These are phyloP conservation scores for Pipa parva DNA, from an alignment of 2,113 vertebrate genomes.

Conservation along the genomic window DNA sequence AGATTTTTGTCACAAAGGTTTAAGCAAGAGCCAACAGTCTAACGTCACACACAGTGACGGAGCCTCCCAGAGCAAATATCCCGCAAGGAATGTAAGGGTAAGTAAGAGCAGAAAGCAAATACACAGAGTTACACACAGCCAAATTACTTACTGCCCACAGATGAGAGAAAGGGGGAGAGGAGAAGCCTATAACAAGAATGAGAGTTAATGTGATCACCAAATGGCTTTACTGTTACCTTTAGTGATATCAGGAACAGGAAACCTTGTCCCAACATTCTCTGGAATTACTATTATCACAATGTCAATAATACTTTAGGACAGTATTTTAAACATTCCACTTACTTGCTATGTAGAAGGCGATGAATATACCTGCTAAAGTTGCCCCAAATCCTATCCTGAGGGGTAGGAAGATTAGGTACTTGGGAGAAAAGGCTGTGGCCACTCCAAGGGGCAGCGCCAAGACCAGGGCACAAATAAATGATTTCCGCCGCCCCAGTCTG, in stretches of 20 bases:
- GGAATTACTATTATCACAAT: too few relatives aligned
- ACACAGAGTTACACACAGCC: background rate
- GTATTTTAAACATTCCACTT: conserved; percentile 25
- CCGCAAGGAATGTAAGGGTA: background rate
- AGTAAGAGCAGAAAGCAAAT: background rate
- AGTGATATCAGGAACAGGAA: too few relatives aligned
- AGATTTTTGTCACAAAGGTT: conserved; percentile 11
- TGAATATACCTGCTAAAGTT: conserved; percentile 68
- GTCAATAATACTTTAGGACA: background rate
- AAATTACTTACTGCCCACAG: background rate
- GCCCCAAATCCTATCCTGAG: conserved; percentile 66
- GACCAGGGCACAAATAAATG: conserved; percentile 64
- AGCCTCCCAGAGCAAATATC: conserved; percentile 27
- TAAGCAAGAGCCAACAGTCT: background rate
- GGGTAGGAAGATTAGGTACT: conserved; percentile 59
- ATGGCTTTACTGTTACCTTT: too few relatives aligned
- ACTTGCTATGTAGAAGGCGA: conserved; percentile 74
- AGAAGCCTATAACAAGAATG: too few relatives aligned
- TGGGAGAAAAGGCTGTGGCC: conserved; percentile 60
- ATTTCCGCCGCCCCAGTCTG: conserved; percentile 72
- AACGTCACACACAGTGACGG: background rate
- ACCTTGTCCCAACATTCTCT: too few relatives aligned
- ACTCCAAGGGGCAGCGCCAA: conserved; percentile 68
- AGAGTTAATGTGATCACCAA: too few relatives aligned
- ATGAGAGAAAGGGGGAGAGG: background rate